A percentile compares a stretch with the other conserved stretches of the same genome.
Evolutionary conservation across 2,113 vertebrate genomes (phyloP).

Genomic region (Oceanites oceanicus): DNA sequence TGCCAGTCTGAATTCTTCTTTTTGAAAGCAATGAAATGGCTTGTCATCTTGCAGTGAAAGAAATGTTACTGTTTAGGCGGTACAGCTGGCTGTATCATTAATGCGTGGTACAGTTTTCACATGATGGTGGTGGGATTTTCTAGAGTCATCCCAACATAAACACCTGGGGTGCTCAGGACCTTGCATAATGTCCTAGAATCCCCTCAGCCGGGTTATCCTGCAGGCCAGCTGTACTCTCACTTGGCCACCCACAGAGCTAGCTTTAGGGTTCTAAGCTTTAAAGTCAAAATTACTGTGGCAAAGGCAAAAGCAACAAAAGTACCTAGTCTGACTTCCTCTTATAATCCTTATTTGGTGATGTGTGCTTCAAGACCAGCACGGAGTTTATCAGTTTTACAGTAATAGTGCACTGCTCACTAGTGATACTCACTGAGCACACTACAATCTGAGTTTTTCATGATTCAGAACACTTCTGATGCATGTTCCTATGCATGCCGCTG

Average conservation of each 20-base stretch:
- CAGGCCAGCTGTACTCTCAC: neutral
- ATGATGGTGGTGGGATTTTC: neutral
- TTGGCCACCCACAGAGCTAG: neutral
- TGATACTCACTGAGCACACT: neutral
- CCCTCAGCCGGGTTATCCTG: neutral
- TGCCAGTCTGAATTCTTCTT: neutral
- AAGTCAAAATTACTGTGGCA: neutral
- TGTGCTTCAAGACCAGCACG: neutral
- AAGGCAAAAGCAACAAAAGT: neutral
- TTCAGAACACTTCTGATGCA: neutral
- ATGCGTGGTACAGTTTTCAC: neutral
- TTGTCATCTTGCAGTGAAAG: neutral
- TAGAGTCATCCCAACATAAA: neutral
- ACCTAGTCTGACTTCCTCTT: neutral
- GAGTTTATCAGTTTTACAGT: neutral
- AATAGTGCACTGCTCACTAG: neutral
- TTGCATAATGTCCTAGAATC: neutral
- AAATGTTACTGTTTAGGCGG: neutral
- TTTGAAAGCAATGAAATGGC: neutral
- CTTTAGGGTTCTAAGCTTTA: neutral
- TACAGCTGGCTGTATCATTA: neutral
- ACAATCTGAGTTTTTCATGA: neutral
- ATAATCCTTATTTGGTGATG: neutral
- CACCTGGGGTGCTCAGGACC: neutral
- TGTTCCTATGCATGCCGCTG: neutral